Conservation (phyloP, 2,797 vertebrate species). For the Rhinella marina region DNA sequence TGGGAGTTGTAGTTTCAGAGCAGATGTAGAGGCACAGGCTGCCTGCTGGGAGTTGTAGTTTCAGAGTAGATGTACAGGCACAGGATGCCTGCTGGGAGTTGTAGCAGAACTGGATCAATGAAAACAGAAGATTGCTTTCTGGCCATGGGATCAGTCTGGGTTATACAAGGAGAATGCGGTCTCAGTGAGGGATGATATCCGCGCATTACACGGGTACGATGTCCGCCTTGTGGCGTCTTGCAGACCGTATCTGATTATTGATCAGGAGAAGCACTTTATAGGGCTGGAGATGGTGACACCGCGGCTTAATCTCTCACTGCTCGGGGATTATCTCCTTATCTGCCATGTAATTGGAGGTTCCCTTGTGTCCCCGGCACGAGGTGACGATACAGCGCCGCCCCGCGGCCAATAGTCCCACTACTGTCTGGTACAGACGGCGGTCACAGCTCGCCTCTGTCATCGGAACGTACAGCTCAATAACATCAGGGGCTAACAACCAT, state of each 20-base stretch:
- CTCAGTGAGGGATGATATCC: background rate
- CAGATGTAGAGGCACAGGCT: too few relatives aligned
- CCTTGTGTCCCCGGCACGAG: background rate
- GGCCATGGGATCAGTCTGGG: background rate
- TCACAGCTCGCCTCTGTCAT: background rate
- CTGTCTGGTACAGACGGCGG: background rate
- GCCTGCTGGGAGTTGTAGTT: background rate
- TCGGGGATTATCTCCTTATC: conserved; percentile 22
- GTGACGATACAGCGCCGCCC: background rate
- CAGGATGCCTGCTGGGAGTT: background rate
- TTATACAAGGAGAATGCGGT: background rate
- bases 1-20: background rate
- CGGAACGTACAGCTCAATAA: background rate
- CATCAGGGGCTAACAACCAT: too few relatives aligned
- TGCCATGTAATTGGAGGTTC: conserved; percentile 11
- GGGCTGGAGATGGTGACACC: background rate
- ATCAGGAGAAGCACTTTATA: background rate
- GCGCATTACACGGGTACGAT: background rate
- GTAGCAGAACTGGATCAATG: background rate
- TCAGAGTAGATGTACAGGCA: background rate
- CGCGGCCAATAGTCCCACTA: background rate
- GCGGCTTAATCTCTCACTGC: conserved; percentile 4
- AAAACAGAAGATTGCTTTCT: background rate
- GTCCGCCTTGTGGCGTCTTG: background rate
- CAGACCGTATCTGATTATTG: background rate